Conservation (phyloP, 2,113 vertebrate genomes). For the Oxyura jamaicensis region DNA sequence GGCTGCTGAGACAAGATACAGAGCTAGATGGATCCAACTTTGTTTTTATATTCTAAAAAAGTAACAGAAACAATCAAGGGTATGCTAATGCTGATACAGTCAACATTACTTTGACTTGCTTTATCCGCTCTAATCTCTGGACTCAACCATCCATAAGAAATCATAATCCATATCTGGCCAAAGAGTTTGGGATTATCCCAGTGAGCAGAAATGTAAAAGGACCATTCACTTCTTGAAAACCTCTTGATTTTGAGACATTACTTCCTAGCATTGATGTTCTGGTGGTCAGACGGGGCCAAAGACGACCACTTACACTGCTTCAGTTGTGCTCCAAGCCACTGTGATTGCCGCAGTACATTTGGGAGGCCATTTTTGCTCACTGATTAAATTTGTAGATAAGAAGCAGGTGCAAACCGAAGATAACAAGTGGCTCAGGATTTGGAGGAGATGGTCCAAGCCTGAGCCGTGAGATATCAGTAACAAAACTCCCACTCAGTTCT, state of each 20-base stretch:
- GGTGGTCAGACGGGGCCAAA: background rate
- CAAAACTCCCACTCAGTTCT: constrained; percentile 35
- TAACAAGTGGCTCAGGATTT: constrained; percentile 16
- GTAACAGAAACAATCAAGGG: background rate
- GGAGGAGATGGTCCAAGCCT: background rate
- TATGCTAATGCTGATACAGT: background rate
- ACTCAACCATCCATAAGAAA: background rate
- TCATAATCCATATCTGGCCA: background rate
- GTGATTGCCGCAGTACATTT: background rate
- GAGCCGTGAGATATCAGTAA: background rate
- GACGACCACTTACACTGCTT: background rate
- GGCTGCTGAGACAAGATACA: constrained; percentile 3
- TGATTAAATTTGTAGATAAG: constrained; percentile 34
- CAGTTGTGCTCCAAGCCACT: background rate
- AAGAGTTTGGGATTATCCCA: constrained; percentile 5
- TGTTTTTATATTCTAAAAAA: background rate
- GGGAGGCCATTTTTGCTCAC: constrained; percentile 13
- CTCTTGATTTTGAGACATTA: background rate
- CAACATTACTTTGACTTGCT: constrained; percentile 19
- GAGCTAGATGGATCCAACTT: background rate
- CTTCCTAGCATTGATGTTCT: background rate
- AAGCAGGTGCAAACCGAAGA: constrained; percentile 52
- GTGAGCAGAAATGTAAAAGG: background rate
- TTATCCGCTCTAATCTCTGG: constrained; percentile 23
- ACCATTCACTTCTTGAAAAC: background rate